Percentiles rank a stretch among this genome's conserved stretches.
phyloP scores from a whole-genome alignment of 2,888 invertebrate genomes.

The Holacanthella duospinosa region DNA sequence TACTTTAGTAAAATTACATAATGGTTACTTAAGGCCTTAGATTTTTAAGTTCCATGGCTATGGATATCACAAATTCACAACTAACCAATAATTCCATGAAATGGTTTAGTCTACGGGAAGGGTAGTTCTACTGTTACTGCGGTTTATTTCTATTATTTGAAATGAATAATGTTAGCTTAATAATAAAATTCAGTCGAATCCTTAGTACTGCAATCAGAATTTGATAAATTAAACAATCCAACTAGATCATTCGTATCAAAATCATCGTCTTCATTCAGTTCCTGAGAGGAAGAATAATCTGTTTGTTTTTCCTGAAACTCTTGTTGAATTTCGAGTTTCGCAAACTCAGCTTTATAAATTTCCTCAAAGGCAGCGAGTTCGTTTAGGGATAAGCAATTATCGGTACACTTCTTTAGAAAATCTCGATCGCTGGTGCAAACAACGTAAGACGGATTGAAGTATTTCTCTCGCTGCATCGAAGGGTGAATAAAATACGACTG shows the following conservation, averaged over 20 bases:
- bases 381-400: conserved; percentile 17
- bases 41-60: too few relatives aligned
- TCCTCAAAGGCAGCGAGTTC: conserved; percentile 34
- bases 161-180: too few relatives aligned
- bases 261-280: conserved; percentile 13
- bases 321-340: neutral
- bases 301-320: conserved; percentile 10
- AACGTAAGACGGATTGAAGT: conserved; percentile 26
- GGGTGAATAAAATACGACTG: conserved; percentile 12
- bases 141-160: too few relatives aligned
- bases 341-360: conserved; percentile 16
- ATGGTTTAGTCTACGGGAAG: too few relatives aligned
- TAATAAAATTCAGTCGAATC: conserved; percentile 27
- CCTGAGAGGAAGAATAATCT: neutral
- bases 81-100: too few relatives aligned
- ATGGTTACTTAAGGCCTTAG: too few relatives aligned
- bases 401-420: conserved; percentile 28
- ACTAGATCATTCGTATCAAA: conserved; percentile 6
- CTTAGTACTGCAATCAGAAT: conserved; percentile 17
- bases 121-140: too few relatives aligned
- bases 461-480: conserved; percentile 16
- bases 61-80: too few relatives aligned
- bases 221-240: conserved; percentile 11
- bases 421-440: conserved; percentile 25
- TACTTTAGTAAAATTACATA: too few relatives aligned